Percentiles rank a stretch among this genome's conserved stretches.
Evolutionary conservation across 2,888 invertebrate genomes (phyloP).

Genomic region (Peribatodes rhomboidaria): DNA sequence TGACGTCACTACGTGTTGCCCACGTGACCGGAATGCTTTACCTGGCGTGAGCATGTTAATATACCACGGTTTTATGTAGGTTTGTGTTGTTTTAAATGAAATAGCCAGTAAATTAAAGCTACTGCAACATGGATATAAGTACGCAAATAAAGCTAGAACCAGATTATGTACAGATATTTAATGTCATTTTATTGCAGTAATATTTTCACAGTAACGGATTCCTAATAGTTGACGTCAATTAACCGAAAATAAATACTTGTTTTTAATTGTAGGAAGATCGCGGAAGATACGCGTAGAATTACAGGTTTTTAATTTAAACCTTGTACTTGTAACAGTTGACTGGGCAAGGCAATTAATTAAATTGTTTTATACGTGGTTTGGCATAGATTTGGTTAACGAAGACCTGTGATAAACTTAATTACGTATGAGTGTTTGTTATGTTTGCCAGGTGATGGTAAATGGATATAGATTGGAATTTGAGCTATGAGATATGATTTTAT

Average conservation of each 20-base stretch:
- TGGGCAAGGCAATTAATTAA: slow-evolving; percentile 14
- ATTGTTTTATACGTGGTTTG: slow-evolving; percentile 22
- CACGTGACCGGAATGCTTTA: no score
- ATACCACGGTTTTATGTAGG: no score
- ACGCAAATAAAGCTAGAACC: no score
- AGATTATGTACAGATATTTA: no score
- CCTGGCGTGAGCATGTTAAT: no score
- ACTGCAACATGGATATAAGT: no score
- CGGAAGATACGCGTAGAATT: slow-evolving; percentile 17
- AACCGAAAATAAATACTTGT: slow-evolving; percentile 15
- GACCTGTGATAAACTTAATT: background rate
- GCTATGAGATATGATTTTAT: no score
- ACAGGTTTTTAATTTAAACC: slow-evolving; percentile 27
- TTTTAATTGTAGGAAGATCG: slow-evolving; percentile 27
- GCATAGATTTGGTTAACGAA: background rate
- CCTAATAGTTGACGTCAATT: slow-evolving; percentile 22
- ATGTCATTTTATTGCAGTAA: background rate
- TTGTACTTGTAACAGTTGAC: slow-evolving; percentile 28
- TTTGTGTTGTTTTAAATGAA: no score
- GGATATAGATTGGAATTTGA: no score
- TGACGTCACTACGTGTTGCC: no score
- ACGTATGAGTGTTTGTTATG: background rate
- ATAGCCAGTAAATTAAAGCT: no score
- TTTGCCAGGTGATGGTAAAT: background rate
- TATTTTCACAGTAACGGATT: slow-evolving; percentile 17